These are phyloP conservation scores for Drosophila funebris DNA, from an alignment of 1,140 invertebrate species.

Conservation along the genomic window DNA sequence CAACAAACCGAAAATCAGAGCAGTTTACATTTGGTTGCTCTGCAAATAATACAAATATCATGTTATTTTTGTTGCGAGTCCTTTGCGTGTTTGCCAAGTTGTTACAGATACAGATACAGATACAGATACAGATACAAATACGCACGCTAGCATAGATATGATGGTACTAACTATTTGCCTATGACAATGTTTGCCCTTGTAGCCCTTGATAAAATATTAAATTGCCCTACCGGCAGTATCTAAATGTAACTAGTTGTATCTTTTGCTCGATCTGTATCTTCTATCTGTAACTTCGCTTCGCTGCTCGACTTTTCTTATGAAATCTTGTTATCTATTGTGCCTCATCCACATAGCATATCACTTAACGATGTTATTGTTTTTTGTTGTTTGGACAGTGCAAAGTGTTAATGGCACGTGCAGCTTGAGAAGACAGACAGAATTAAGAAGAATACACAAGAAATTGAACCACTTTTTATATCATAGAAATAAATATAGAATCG, in stretches of 20 bases:
- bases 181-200: constrained; percentile 67
- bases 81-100: constrained; percentile 63
- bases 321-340: constrained; percentile 66
- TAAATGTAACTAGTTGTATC: constrained; percentile 3
- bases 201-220: constrained; percentile 78
- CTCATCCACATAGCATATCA: constrained; percentile 12
- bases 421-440: neutral
- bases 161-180: constrained; percentile 52
- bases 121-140: constrained; percentile 11
- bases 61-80: constrained; percentile 43
- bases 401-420: constrained; percentile 83
- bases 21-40: constrained; percentile 74
- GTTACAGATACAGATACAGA: constrained; percentile 51
- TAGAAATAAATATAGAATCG: no score
- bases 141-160: constrained; percentile 19
- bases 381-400: constrained; percentile 45
- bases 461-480: no score
- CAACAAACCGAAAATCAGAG: constrained; percentile 64
- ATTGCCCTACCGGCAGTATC: constrained; percentile 52
- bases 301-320: constrained; percentile 60
- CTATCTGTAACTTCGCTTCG: constrained; percentile 26
- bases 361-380: constrained; percentile 17
- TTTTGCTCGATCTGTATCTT: constrained; percentile 22
- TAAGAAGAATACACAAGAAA: no score
- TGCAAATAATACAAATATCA: constrained; percentile 58